Base-by-base conservation (phyloP, 2,888 invertebrate species). In the Cosmorhoe ocellata region DNA sequence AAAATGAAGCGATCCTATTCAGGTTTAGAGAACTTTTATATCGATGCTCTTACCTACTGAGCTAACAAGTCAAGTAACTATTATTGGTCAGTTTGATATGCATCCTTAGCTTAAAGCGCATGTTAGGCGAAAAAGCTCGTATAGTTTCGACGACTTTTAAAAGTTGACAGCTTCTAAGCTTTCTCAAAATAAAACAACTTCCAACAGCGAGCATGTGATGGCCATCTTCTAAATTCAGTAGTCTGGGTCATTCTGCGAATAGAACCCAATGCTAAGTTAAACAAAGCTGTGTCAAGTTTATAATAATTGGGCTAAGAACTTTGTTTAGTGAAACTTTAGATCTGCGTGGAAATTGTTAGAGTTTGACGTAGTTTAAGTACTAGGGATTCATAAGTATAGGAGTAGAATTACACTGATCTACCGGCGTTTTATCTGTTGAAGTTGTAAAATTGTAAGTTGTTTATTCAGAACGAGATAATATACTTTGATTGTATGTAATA, bases 271-370 rank as follows among this genome's bases (percentile, higher is more conserved):
- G 46, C 49, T 31, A 51, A 62, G 52, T 62, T 42, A 44, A 36
- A 54, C 52, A 49, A 58, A 58, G 54, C 51, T 55, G 37, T 46
- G 36, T 39, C 58, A 57, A 60, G 57, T 60, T 58, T 50, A 51
- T 53, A 58, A 58, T 58, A 58, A 58, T 62, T 60, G 58, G 56
- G 54, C 58, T 30, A 37, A 48, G 43, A 51, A 41, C 24, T 24
- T 24, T 7, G 58, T 51, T 42, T 51, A 41, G 32, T 43, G 49
- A 46, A 49, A 46, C 41, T 52, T 39, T 28, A 37, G 9, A 43
- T 55, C 39, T 18, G 28, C n/a, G 38, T 40, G 33, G 42, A 42
- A 40, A 51, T 49, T 54, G 50, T 58, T 61, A 58, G 57, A 33
- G 13, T 41, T 48, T 38, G 36, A 46, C 45, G 34, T 34, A 45